Evolutionary conservation across 1,140 invertebrate species (phyloP).

Genomic region (Sminthurides bifidus): DNA sequence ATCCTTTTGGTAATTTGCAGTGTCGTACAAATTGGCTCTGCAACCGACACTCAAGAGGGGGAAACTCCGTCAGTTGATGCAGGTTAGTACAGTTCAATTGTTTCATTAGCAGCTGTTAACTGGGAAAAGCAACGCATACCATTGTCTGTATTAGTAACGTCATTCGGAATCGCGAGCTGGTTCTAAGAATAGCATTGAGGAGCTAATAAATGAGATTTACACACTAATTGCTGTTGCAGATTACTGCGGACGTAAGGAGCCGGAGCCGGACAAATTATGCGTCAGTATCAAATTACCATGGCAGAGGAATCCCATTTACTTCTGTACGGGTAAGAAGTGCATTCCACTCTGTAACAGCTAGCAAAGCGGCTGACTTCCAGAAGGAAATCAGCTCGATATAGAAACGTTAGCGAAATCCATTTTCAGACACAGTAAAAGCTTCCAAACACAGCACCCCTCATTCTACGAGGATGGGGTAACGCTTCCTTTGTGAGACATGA

Average conservation of each 20-base stretch:
- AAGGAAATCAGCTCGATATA: too few species aligned
- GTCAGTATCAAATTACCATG: conserved; percentile 24
- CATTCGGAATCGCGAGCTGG: too few species aligned
- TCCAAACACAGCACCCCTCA: not conserved
- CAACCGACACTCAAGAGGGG: too few species aligned
- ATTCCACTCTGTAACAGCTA: not conserved
- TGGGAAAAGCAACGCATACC: too few species aligned
- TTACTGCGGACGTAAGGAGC: conserved; percentile 15
- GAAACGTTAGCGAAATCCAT: not conserved
- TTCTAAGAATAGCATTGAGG: not conserved
- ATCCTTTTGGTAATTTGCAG: too few species aligned
- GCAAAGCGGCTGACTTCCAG: too few species aligned
- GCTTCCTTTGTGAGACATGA: not conserved
- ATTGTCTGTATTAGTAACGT: too few species aligned
- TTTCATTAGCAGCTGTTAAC: too few species aligned
- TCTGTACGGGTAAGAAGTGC: conserved; percentile 20
- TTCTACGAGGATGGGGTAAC: not conserved
- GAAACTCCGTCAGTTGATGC: too few species aligned
- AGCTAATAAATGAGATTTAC: not conserved
- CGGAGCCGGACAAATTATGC: conserved; percentile 22
- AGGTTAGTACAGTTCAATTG: too few species aligned
- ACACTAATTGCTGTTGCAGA: conserved; percentile 6
- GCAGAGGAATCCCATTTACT: conserved; percentile 28
- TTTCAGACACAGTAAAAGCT: not conserved
- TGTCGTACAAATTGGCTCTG: too few species aligned